A percentile compares a stretch with the other conserved stretches of the same genome.
These are phyloP conservation scores for Diplodus puntazzo DNA, from an alignment of 2,797 vertebrate genomes.

Conservation along the genomic window DNA sequence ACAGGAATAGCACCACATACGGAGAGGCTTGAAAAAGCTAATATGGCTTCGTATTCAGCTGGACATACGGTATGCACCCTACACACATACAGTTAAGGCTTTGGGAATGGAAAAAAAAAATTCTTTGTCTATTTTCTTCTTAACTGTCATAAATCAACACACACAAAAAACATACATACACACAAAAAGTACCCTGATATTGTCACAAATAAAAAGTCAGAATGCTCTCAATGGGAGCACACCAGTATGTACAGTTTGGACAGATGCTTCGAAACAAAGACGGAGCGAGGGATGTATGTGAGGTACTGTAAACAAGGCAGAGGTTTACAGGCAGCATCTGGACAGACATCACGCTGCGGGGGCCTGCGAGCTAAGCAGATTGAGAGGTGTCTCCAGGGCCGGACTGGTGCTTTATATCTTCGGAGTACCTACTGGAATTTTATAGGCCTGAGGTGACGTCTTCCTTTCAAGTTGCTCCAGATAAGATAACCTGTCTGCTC, in stretches of 20 bases:
- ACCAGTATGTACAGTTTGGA: slow-evolving; percentile 40
- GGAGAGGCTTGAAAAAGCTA: slow-evolving; percentile 23
- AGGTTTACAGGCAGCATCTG: slow-evolving; percentile 59
- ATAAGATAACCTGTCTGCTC: slow-evolving; percentile 61
- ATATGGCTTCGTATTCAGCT: slow-evolving; percentile 60
- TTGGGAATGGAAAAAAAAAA: slow-evolving; percentile 1
- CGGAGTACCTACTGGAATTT: slow-evolving; percentile 45
- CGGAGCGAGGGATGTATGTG: slow-evolving; percentile 41
- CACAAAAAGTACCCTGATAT: slow-evolving; percentile 78
- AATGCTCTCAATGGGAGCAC: slow-evolving; percentile 25
- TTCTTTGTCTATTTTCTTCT: neutral
- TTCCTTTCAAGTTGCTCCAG: slow-evolving; percentile 57
- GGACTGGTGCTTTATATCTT: slow-evolving; percentile 42
- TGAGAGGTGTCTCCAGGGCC: slow-evolving; percentile 60
- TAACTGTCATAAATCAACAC: slow-evolving; percentile 9
- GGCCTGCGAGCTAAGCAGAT: slow-evolving; percentile 45
- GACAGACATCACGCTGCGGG: slow-evolving; percentile 42
- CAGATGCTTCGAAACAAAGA: slow-evolving; percentile 30
- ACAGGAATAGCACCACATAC: slow-evolving; percentile 52
- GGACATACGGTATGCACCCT: slow-evolving; percentile 16
- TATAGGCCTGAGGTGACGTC: slow-evolving; percentile 63
- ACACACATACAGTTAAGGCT: slow-evolving; percentile 2
- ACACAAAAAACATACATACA: slow-evolving; percentile 25
- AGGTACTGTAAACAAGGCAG: slow-evolving; percentile 48
- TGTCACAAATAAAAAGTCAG: slow-evolving; percentile 49